Conservation (phyloP, 2,113 vertebrate genomes). For the Eptatretus burgeri region DNA sequence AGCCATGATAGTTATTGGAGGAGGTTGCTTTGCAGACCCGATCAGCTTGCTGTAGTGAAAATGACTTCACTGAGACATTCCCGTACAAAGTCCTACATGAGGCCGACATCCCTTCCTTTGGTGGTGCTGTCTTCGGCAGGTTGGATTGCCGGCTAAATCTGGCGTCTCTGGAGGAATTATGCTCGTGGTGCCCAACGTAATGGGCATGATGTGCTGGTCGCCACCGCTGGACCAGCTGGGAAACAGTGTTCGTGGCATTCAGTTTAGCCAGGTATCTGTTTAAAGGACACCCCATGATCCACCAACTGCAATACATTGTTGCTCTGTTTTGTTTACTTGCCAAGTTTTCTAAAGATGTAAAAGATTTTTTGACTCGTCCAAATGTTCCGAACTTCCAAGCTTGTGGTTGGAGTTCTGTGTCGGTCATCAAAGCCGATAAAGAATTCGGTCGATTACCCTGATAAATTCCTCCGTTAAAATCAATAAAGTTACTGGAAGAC, state of each 20-base stretch:
- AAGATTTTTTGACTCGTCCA: no score
- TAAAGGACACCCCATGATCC: background rate
- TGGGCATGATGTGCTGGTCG: constrained; percentile 99
- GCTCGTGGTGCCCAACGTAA: constrained; percentile 87
- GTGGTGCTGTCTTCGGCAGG: constrained; percentile 17
- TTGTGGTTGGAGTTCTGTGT: background rate
- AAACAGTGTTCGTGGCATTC: constrained; percentile 85
- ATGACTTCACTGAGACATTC: no score
- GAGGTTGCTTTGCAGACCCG: no score
- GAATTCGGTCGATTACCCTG: no score
- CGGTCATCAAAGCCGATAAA: background rate
- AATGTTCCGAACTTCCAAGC: background rate
- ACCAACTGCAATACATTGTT: background rate
- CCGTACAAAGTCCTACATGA: no score
- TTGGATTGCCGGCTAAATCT: constrained; percentile 81
- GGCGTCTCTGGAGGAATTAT: constrained; percentile 81
- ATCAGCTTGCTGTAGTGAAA: no score
- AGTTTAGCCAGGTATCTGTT: constrained; percentile 67
- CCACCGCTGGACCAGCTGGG: constrained; percentile 88
- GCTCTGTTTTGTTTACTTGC: background rate
- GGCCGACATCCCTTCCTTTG: no score
- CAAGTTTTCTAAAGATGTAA: background rate
- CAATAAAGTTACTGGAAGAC: no score
- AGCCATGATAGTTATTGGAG: no score
- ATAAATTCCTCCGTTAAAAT: no score